phyloP scores from a whole-genome alignment of 2,797 vertebrate species.

The Karalla daura region DNA sequence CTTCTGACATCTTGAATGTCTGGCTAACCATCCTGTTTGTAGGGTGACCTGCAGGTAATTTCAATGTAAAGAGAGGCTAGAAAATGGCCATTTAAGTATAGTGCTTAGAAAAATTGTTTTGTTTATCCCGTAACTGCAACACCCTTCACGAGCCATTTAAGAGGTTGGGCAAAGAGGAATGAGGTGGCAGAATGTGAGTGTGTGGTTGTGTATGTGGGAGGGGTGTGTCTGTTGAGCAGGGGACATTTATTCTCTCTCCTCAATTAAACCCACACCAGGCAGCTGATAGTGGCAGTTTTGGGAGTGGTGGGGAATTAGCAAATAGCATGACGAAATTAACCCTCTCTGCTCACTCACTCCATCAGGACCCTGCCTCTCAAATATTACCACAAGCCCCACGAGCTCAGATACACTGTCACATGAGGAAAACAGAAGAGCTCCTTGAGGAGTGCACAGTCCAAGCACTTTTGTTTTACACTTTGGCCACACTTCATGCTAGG shows the following conservation, averaged over 20 bases:
- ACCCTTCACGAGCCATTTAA: constrained; percentile 74
- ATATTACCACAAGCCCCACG: constrained; percentile 29
- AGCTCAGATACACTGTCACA: constrained; percentile 21
- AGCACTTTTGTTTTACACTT: constrained; percentile 12
- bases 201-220: not conserved
- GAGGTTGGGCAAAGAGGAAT: constrained; percentile 48
- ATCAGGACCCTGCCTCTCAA: constrained; percentile 35
- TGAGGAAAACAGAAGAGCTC: constrained; percentile 26
- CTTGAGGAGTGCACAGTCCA: constrained; percentile 14
- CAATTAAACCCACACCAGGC: constrained; percentile 71
- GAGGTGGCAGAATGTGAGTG: constrained; percentile 17
- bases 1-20: constrained; percentile 39
- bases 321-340: constrained; percentile 61
- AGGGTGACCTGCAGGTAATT: constrained; percentile 44
- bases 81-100: constrained; percentile 68
- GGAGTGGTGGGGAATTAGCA: constrained; percentile 55
- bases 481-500: constrained; percentile 40
- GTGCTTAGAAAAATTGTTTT: constrained; percentile 58
- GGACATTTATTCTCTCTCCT: constrained; percentile 65
- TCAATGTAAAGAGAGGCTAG: constrained; percentile 50
- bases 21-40: constrained; percentile 32
- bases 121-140: constrained; percentile 70
- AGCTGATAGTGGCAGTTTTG: constrained; percentile 59
- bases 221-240: constrained; percentile 21
- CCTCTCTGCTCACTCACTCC: constrained; percentile 40